Conservation (phyloP, 2,113 vertebrate species). For the Grammatotria lemairii region DNA sequence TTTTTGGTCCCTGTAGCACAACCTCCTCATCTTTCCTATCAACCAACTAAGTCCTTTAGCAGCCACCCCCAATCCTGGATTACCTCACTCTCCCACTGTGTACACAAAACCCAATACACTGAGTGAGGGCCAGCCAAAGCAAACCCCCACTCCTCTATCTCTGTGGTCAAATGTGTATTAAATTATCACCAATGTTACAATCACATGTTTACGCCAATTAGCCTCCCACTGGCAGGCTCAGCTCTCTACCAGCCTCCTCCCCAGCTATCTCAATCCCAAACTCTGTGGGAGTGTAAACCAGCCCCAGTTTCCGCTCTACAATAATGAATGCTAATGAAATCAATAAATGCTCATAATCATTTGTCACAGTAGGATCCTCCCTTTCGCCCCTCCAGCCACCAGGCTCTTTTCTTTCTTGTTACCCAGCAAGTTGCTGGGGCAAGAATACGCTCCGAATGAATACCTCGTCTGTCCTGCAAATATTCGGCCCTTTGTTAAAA, state of each 20-base stretch:
- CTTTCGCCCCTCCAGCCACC: neutral
- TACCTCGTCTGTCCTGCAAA: conserved; percentile 38
- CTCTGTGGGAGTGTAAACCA: neutral
- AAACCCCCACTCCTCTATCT: neutral
- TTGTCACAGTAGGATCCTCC: conserved; percentile 59
- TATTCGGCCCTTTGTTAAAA: conserved; percentile 40
- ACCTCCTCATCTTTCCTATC: conserved; percentile 80
- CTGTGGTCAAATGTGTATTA: conserved; percentile 29
- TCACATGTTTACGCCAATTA: conserved; percentile 59
- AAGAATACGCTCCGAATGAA: conserved; percentile 31
- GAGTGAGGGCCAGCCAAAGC: neutral
- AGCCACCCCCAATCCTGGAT: conserved; percentile 7
- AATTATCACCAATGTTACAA: conserved; percentile 53
- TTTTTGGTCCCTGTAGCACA: conserved; percentile 54
- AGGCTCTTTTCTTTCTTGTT: neutral
- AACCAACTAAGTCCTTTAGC: conserved; percentile 69
- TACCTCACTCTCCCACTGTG: conserved; percentile 47
- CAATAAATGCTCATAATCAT: conserved; percentile 69
- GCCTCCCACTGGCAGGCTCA: conserved; percentile 40
- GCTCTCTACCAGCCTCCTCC: neutral
- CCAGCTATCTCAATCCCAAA: neutral
- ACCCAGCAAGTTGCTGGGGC: conserved; percentile 1
- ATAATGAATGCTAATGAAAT: conserved; percentile 72
- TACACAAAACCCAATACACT: conserved; percentile 41
- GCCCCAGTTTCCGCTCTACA: neutral